Conservation (phyloP, 2,888 invertebrate genomes). For the Amiota communis region DNA sequence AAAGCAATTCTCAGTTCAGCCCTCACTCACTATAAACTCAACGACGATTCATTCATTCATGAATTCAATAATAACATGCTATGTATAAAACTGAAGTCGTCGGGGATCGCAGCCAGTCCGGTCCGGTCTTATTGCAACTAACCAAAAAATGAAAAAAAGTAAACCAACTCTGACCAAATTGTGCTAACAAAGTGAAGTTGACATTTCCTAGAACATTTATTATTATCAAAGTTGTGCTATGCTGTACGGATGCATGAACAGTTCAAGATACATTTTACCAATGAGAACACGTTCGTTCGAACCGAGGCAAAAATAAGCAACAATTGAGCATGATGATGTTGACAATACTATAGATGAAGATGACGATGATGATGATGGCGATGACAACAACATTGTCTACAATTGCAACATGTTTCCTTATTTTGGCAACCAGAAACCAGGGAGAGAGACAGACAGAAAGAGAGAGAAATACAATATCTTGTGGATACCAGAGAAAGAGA, state of each 20-base stretch:
- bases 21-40: neutral
- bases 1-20: neutral
- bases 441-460: neutral
- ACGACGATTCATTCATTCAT: conserved; percentile 18
- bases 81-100: neutral
- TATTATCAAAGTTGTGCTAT: conserved; percentile 1
- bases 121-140: neutral
- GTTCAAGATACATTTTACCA: conserved; percentile 18
- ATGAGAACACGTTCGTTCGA: conserved; percentile 6
- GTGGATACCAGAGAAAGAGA: neutral
- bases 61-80: conserved; percentile 11
- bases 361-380: conserved; percentile 10
- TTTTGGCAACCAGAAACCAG: conserved; percentile 13
- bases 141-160: neutral
- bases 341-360: conserved; percentile 18
- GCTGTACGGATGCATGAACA: neutral
- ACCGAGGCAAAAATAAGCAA: neutral
- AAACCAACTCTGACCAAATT: neutral
- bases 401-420: conserved; percentile 16
- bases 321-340: conserved; percentile 38
- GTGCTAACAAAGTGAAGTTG: conserved; percentile 16
- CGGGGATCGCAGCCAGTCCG: neutral
- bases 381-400: conserved; percentile 19
- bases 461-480: no score
- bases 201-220: conserved; percentile 22